Percentiles rank a stretch among this genome's conserved stretches.
Conservation (phyloP, 2,113 vertebrate species). For the Alouatta palliata region DNA sequence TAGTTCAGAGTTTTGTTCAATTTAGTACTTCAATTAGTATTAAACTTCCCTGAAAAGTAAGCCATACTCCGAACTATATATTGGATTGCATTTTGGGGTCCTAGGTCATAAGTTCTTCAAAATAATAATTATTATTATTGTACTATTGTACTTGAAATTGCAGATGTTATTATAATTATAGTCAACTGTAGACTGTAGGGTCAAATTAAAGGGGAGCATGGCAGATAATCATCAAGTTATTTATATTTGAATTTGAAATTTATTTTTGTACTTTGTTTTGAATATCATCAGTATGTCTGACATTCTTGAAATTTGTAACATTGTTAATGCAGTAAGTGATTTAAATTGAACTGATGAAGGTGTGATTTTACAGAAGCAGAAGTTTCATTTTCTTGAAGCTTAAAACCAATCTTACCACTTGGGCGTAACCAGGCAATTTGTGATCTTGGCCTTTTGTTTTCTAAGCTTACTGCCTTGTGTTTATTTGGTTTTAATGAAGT, state of each 20-base stretch:
- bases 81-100: slow-evolving; percentile 18
- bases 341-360: not conserved
- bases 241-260: slow-evolving; percentile 35
- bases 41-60: slow-evolving; percentile 32
- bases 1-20: not conserved
- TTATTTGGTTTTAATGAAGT: not conserved
- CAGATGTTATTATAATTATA: not conserved
- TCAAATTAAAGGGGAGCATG: not conserved
- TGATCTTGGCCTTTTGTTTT: not conserved
- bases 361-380: not conserved
- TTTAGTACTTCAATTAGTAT: slow-evolving; percentile 28
- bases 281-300: not conserved
- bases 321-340: not conserved
- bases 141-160: not conserved
- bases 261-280: not conserved
- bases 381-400: not conserved
- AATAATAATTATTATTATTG: not conserved
- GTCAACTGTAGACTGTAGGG: not conserved
- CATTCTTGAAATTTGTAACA: slow-evolving; percentile 6
- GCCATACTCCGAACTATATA: not conserved
- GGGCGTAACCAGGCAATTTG: not conserved
- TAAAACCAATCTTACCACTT: not conserved
- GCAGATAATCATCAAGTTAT: slow-evolving; percentile 11
- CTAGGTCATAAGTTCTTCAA: slow-evolving; percentile 2
- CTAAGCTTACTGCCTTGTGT: not conserved